Conservation (phyloP, 1,140 invertebrate species). For the Acyrthosiphon pisum region DNA sequence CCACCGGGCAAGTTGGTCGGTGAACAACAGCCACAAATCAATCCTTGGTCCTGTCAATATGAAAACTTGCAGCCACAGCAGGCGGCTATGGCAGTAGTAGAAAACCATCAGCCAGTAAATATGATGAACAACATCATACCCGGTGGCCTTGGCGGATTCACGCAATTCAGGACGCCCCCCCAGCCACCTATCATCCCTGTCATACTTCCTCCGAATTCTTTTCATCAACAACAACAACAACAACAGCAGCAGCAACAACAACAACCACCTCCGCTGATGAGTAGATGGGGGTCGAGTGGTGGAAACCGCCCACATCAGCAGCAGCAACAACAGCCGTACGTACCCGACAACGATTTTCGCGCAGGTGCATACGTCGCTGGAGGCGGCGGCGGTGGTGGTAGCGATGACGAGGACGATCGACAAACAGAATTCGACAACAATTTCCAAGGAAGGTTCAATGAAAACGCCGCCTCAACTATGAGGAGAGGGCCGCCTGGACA, state of each 20-base stretch:
- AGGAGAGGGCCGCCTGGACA: slow-evolving; percentile 8
- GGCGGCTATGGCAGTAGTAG: too few relatives aligned
- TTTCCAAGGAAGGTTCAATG: neutral
- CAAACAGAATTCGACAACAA: slow-evolving; percentile 27
- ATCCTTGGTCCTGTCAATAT: slow-evolving; percentile 10
- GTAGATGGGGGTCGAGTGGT: neutral
- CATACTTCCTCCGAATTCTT: neutral
- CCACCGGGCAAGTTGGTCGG: neutral
- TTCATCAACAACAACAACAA: slow-evolving; percentile 53
- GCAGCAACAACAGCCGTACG: neutral
- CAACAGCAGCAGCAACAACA: neutral
- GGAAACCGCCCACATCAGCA: neutral
- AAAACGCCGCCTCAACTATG: neutral
- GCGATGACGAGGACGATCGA: slow-evolving; percentile 39
- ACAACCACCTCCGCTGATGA: neutral
- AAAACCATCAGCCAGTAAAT: neutral
- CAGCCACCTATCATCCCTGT: slow-evolving; percentile 56
- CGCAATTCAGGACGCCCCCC: slow-evolving; percentile 45
- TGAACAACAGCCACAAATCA: neutral
- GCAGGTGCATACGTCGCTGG: neutral
- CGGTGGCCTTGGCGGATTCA: neutral
- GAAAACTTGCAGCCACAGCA: neutral
- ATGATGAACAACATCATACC: neutral
- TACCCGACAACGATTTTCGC: neutral
- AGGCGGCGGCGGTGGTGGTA: neutral